Base-by-base conservation (phyloP, 2,888 invertebrate species). In the Eupithecia tripunctaria region DNA sequence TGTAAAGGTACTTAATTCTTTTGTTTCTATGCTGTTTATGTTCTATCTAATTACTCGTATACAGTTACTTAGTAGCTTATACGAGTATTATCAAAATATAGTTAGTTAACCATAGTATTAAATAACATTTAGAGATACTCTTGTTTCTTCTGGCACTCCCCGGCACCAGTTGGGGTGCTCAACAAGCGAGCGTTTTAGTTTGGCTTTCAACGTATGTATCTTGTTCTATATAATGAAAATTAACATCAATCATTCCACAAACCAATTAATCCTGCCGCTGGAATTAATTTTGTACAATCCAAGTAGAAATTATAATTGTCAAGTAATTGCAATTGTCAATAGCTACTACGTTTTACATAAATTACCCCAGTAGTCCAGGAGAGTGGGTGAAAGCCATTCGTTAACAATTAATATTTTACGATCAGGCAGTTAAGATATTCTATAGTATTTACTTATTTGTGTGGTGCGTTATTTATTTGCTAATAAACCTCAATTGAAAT, bases 401-500 rank as follows among this genome's bases (percentile, higher is more conserved):
- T 29, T 43, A 25, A 67, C 66, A 72, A 69, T 71, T 69, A 72
- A 36, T 66, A 73, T 68, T 77, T 78, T 74, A 75, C 74, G 69
- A 72, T 70, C 75, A 41, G 36, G 41, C 72, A 74, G 71, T 75
- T 74, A 75, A 76, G 68, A 78, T 73, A 75, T 69, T 67, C 7
- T 2, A 18, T 21, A 18, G 66, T 47, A 29, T 70, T 70, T 70
- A 72, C 32, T 70, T 67, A 72, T 71, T 68, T 66, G 70, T 65
- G 59, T 62, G 62, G 70, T 74, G 47, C 38, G 43, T 73, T 66
- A 77, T 80, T 77, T 77, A 77, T 75, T 64, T 36, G 63, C 63
- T 56, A 73, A 78, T 80, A 78, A 80, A 81, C 75, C 76, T 74
- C 68, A 18, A 77, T 79, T 81, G 43, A 64, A 66, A 72, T 72